Evolutionary conservation across 2,797 vertebrate genomes (phyloP).

Genomic region (Prunella strophiata): DNA sequence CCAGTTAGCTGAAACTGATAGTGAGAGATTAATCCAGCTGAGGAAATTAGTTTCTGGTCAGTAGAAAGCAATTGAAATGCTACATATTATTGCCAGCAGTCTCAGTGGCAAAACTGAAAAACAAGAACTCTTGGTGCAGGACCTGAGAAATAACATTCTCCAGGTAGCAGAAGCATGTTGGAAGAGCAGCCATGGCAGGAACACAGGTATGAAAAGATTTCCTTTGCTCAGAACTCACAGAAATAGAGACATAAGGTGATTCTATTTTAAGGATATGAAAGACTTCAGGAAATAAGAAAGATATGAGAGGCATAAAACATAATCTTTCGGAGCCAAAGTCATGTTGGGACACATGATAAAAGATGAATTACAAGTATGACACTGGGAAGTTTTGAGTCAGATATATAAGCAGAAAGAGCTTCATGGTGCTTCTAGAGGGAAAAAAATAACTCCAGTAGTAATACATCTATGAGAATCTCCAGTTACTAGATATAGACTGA

Average conservation of each 20-base stretch:
- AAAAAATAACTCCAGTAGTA: background rate
- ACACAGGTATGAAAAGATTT: background rate
- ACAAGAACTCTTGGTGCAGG: background rate
- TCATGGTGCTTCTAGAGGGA: background rate
- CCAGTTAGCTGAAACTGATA: constrained; percentile 38
- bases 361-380: background rate
- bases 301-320: background rate
- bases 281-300: background rate
- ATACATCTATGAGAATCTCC: background rate
- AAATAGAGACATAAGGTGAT: constrained; percentile 6
- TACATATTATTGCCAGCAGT: background rate
- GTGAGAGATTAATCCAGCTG: constrained; percentile 31
- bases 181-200: background rate
- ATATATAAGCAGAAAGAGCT: background rate
- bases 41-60: constrained; percentile 49
- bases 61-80: constrained; percentile 18
- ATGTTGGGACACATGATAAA: background rate
- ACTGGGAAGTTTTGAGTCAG: background rate
- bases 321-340: background rate
- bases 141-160: background rate
- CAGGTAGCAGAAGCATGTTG: background rate
- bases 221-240: background rate
- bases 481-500: background rate
- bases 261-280: background rate
- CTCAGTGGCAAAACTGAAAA: background rate